These are phyloP conservation scores for Ectemnius lituratus DNA, from an alignment of 2,888 invertebrate species.

Conservation along the genomic window DNA sequence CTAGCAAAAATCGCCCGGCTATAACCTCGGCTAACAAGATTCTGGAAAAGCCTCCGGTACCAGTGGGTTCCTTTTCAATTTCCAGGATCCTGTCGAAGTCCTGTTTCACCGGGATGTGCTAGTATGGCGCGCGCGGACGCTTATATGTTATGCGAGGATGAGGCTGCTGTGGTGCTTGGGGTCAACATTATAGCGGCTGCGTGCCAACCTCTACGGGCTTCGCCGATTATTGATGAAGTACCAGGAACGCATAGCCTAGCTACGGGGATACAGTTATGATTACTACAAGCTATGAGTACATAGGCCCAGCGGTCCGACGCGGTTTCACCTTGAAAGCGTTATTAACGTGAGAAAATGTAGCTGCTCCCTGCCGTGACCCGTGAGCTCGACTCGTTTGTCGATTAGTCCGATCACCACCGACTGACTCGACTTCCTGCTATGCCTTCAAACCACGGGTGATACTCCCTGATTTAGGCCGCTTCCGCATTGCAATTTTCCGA, in stretches of 20 bases:
- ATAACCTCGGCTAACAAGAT: constrained; percentile 21
- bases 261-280: constrained; percentile 68
- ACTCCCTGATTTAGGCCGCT: constrained; percentile 5
- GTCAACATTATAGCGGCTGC: constrained; percentile 48
- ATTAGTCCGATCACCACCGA: constrained; percentile 35
- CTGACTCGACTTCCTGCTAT: constrained; percentile 43
- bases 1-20: constrained; percentile 18
- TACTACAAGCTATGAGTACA: constrained; percentile 51
- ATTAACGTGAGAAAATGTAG: constrained; percentile 68
- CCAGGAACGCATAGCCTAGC: constrained; percentile 49
- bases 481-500: not conserved
- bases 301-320: constrained; percentile 40
- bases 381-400: constrained; percentile 1
- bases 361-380: constrained; percentile 6
- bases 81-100: constrained; percentile 26
- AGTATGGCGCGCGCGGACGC: constrained; percentile 23
- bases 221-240: constrained; percentile 63
- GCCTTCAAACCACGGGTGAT: not conserved
- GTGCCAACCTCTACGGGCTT: constrained; percentile 48
- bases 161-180: constrained; percentile 39
- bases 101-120: constrained; percentile 20
- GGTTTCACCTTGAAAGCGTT: constrained; percentile 49
- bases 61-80: constrained; percentile 45
- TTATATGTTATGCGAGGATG: constrained; percentile 2
- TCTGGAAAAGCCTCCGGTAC: constrained; percentile 15